These are phyloP conservation scores for Melanotaenia parkinsoni DNA, from an alignment of 2,797 vertebrate species.

Conservation along the genomic window DNA sequence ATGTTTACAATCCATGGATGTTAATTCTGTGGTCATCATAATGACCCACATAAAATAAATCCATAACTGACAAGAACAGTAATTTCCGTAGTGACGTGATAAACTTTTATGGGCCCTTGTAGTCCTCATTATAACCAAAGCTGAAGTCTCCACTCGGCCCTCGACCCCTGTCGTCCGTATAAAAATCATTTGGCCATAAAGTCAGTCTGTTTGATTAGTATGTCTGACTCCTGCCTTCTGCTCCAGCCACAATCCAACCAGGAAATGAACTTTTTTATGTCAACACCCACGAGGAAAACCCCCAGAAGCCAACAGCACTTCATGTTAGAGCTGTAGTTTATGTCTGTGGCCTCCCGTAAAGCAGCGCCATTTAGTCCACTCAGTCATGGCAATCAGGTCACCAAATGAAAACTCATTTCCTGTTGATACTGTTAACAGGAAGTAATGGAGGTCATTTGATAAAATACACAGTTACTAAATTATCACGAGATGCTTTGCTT, in stretches of 20 bases:
- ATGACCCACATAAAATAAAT: slow-evolving; percentile 25
- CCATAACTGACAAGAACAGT: slow-evolving; percentile 32
- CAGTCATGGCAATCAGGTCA: too few species aligned
- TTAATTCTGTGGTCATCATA: slow-evolving; percentile 8
- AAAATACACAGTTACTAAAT: too few species aligned
- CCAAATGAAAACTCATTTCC: too few species aligned
- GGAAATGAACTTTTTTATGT: slow-evolving; percentile 64
- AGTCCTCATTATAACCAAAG: slow-evolving; percentile 17
- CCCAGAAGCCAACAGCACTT: slow-evolving; percentile 4
- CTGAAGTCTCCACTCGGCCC: not conserved
- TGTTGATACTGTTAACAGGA: too few species aligned
- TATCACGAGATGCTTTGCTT: too few species aligned
- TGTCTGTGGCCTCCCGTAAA: not conserved
- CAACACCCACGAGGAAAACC: slow-evolving; percentile 36
- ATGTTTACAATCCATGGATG: slow-evolving; percentile 7
- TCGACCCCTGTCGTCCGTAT: not conserved
- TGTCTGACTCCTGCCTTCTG: slow-evolving; percentile 15
- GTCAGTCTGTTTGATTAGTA: slow-evolving; percentile 36
- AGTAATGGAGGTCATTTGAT: too few species aligned
- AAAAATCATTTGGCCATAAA: slow-evolving; percentile 37
- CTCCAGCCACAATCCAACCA: slow-evolving; percentile 24
- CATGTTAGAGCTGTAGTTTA: not conserved
- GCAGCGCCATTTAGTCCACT: too few species aligned
- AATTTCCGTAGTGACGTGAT: slow-evolving; percentile 62
- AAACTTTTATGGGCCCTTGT: slow-evolving; percentile 46